phyloP scores from a whole-genome alignment of 1,140 invertebrate genomes.

The Drosophila cardini region DNA sequence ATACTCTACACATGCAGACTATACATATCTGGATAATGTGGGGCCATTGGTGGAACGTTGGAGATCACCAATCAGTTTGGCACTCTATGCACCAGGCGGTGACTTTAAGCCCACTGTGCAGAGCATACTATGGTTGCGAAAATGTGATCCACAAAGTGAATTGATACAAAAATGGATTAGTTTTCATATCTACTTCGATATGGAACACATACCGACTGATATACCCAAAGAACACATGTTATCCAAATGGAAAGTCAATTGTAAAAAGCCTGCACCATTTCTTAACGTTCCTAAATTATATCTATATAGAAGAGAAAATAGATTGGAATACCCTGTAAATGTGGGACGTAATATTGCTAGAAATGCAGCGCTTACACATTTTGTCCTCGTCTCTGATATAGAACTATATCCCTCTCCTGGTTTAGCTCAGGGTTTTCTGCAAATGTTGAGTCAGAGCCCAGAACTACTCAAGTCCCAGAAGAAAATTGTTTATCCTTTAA shows the following conservation, averaged over 20 bases:
- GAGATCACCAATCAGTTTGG: slow-evolving; percentile 89
- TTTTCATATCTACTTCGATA: slow-evolving; percentile 93
- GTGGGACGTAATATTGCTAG: slow-evolving; percentile 93
- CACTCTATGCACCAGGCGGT: slow-evolving; percentile 90
- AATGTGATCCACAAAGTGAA: slow-evolving; percentile 87
- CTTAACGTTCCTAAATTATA: slow-evolving; percentile 85
- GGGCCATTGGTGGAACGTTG: slow-evolving; percentile 90
- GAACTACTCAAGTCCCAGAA: slow-evolving; percentile 82
- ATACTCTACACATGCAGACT: slow-evolving; percentile 95
- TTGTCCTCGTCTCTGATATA: slow-evolving; percentile 93
- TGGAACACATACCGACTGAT: slow-evolving; percentile 90
- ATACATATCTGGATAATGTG: slow-evolving; percentile 94
- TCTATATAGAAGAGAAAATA: slow-evolving; percentile 91
- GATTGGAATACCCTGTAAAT: slow-evolving; percentile 93
- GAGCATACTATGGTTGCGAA: slow-evolving; percentile 88
- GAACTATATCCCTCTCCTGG: slow-evolving; percentile 93
- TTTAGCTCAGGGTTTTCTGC: slow-evolving; percentile 89
- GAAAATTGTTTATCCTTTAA: slow-evolving; percentile 84
- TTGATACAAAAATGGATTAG: slow-evolving; percentile 90
- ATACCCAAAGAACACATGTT: slow-evolving; percentile 87
- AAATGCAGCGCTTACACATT: slow-evolving; percentile 91
- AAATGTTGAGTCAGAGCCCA: slow-evolving; percentile 88
- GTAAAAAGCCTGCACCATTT: slow-evolving; percentile 88
- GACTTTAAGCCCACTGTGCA: slow-evolving; percentile 88
- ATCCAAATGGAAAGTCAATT: slow-evolving; percentile 87